Base-by-base conservation (phyloP, 2,888 invertebrate genomes). In the Oscheius sp. region DNA sequence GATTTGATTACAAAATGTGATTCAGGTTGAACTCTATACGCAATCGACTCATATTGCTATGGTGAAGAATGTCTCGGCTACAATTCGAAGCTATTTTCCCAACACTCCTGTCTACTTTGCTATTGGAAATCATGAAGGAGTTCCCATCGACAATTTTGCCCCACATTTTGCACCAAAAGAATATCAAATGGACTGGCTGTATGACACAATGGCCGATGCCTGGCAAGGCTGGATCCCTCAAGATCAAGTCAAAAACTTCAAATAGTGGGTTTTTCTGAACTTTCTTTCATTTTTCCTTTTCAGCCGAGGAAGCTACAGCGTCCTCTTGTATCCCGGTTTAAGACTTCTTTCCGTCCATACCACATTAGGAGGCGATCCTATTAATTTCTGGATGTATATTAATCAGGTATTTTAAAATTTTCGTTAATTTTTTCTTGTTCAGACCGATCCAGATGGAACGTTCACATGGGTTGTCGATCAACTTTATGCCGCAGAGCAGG, bases 61-160 rank as follows among this genome's bases (percentile, higher is more conserved):
- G 42, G 64, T 71, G 15, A 50, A 63, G 25, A 71, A 71, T 46
- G 57, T 71, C 48, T 71, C 71, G 0, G 64, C 39, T 20, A 61
- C 63, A 1, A 48, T 64, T 25, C 48, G 55, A 39, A 48, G 29
- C 25, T 55, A 37, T 37, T 61, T 68, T 34, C 96, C 93, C 3
- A 71, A 61, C 0, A 92, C 93, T 37, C 94, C 94, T 1, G 93
- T 96, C 75, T 42, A 42, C 42, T 42, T 96, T 1, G 93, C 95
- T 0, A 89, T 96, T 6, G 97, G 96, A 3, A 97, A 97, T 88
- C 96, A 97, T 84, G 96, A 97, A 89, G 92, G 94, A 75, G 93
- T 94, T 4, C 96, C 96, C 8, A 95, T 95, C 0, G 95, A 96
- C 87, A 93, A 93, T 69, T 89, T 88, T 74, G 88, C 89, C 1